Base-by-base conservation (phyloP, 2,888 invertebrate genomes). In the Idaea straminata region DNA sequence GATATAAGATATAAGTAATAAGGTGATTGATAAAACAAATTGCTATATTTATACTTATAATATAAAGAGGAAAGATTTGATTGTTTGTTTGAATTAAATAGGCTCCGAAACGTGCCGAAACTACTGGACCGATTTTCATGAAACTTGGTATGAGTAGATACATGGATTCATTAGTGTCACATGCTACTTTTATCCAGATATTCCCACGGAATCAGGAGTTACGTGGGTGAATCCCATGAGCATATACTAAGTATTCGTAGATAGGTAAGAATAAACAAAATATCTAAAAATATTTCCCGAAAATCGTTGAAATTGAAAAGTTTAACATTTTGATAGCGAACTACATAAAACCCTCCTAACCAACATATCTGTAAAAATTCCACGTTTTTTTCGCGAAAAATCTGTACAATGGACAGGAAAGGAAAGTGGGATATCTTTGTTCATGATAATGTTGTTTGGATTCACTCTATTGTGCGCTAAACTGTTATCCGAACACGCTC, bases 401-500 rank as follows among this genome's bases (percentile, higher is more conserved):
- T 47, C 47, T 47, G 47, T 47, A 47, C 47, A 47, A 47, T 47
- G 47, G 47, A 6, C 61, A 68, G 79, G 77, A 78, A 78, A 64
- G 78, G 79, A 81, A 83, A 76, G 75, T 76, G 67, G 68, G 72
- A 82, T 77, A 77, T 77, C 79, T 76, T 77, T 80, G 74, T 77
- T 69, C 69, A 25, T 64, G 64, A 71, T 70, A 72, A 73, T 72
- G 70, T 66, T 71, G 71, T 73, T 71, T 67, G 65, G 67, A 68
- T 64, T 65, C 64, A 61, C 57, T 64, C 61, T 67, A 65, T 66
- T 70, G 69, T 62, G 67, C 7, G 6, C 47, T 47, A 47, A 47
- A 47, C 47, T 47, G 47, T 47, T 47, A 47, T 47, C 47, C 47
- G 47, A 47, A 47, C 47, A 47, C 47, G 47, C 47, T 47, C 47